Conservation (phyloP, 2,797 vertebrate species). For the Chelon auratus region DNA sequence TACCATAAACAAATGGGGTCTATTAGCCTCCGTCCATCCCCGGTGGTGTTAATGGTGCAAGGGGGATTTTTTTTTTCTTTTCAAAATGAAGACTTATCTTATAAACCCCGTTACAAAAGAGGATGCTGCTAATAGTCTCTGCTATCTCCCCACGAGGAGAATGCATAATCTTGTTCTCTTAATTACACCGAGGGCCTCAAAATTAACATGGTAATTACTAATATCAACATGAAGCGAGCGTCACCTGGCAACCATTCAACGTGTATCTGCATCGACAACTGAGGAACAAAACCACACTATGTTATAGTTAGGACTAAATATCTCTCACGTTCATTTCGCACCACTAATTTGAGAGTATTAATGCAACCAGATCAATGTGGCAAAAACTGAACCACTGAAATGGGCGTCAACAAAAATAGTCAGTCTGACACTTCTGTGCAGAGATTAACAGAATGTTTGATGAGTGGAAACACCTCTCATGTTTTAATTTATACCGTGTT, state of each 20-base stretch:
- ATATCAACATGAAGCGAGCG: neutral
- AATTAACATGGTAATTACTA: conserved; percentile 13
- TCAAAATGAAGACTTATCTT: conserved; percentile 36
- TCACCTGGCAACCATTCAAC: conserved; percentile 9
- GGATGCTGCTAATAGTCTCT: conserved; percentile 33
- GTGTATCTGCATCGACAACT: too few species aligned
- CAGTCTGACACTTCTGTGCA: conserved; percentile 13
- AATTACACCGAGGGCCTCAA: conserved; percentile 23
- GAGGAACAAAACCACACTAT: accelerated
- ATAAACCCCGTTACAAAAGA: conserved; percentile 14
- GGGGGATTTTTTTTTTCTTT: too few species aligned
- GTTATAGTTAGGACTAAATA: neutral
- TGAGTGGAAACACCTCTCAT: neutral
- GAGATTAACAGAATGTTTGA: conserved; percentile 20
- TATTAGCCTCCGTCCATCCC: conserved; percentile 39
- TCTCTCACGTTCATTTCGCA: neutral
- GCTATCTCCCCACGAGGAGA: conserved; percentile 6
- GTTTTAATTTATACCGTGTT: conserved; percentile 23
- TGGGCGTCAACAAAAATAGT: conserved; percentile 12
- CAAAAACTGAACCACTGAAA: neutral
- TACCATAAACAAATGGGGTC: conserved; percentile 45
- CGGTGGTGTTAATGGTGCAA: conserved; percentile 1
- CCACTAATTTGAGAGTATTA: neutral
- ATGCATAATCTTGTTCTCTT: neutral
- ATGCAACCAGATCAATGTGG: neutral